A percentile compares a stretch with the other conserved stretches of the same genome.
Conservation (phyloP, 2,888 invertebrate genomes). For the Pristionchus mayeri region DNA sequence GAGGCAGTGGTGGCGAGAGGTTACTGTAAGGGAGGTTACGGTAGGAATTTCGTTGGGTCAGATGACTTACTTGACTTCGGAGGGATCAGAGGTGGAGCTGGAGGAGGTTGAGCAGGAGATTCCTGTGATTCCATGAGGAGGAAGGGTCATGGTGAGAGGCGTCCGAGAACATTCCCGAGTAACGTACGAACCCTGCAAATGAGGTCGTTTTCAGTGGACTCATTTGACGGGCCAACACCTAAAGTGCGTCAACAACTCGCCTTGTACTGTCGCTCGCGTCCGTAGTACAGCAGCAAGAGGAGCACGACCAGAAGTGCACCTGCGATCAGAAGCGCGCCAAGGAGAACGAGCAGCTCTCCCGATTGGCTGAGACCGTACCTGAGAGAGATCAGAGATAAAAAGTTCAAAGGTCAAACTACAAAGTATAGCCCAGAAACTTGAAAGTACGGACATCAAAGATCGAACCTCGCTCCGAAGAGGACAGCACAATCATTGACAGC, state of each 20-base stretch:
- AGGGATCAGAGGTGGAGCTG: slow-evolving; percentile 55
- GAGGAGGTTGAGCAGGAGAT: slow-evolving; percentile 55
- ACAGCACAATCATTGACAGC: slow-evolving; percentile 74
- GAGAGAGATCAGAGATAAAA: slow-evolving; percentile 64
- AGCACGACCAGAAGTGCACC: slow-evolving; percentile 65
- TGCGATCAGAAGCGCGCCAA: slow-evolving; percentile 66
- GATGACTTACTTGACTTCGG: slow-evolving; percentile 2
- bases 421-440: too few species aligned
- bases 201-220: neutral
- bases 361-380: slow-evolving; percentile 73
- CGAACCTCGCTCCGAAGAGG: slow-evolving; percentile 69
- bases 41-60: neutral
- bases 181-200: slow-evolving; percentile 65
- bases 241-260: neutral
- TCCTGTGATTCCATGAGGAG: slow-evolving; percentile 34
- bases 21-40: slow-evolving; percentile 8
- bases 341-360: slow-evolving; percentile 66
- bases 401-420: too few species aligned
- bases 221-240: neutral
- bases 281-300: slow-evolving; percentile 65
- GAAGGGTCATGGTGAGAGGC: slow-evolving; percentile 63
- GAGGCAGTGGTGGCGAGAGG: slow-evolving; percentile 59
- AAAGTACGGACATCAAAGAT: neutral
- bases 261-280: slow-evolving; percentile 59
- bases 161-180: slow-evolving; percentile 70